Conservation (phyloP, 2,797 vertebrate genomes). For the Nasua narica region DNA sequence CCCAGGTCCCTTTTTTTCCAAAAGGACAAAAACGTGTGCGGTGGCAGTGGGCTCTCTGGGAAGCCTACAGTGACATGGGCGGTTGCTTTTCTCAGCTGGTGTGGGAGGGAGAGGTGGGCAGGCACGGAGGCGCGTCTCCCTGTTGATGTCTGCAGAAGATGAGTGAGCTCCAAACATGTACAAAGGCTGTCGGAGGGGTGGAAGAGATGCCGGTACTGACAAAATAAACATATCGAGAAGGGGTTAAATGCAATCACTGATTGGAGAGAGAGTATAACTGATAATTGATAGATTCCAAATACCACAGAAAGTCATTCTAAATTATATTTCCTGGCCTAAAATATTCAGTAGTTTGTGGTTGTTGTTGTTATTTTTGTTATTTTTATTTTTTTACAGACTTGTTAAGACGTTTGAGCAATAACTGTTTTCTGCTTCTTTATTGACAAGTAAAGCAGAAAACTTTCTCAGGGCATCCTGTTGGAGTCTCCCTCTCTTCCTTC, state of each 20-base stretch:
- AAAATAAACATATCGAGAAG: neutral
- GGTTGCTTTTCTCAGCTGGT: slow-evolving; percentile 28
- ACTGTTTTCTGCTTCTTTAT: slow-evolving; percentile 26
- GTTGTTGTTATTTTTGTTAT: too few relatives aligned
- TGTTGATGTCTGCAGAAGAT: neutral
- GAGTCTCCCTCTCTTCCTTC: neutral
- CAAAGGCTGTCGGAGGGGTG: neutral
- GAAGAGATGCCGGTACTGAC: neutral
- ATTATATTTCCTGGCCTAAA: neutral
- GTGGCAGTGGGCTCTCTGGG: neutral
- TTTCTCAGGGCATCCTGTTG: slow-evolving; percentile 3
- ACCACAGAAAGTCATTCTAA: neutral
- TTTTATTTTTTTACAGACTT: neutral
- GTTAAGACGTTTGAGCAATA: slow-evolving; percentile 32
- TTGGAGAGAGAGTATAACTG: neutral
- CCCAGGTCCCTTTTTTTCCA: neutral
- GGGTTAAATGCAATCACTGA: neutral
- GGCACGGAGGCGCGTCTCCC: neutral
- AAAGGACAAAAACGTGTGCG: neutral
- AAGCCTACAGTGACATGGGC: neutral
- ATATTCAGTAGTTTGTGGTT: neutral
- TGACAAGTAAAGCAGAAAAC: slow-evolving; percentile 9
- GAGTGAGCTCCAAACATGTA: neutral
- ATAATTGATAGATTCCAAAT: neutral
- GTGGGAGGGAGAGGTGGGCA: neutral